These are phyloP conservation scores for Beaufortia kweichowensis DNA, from an alignment of 2,113 vertebrate species.

Conservation along the genomic window DNA sequence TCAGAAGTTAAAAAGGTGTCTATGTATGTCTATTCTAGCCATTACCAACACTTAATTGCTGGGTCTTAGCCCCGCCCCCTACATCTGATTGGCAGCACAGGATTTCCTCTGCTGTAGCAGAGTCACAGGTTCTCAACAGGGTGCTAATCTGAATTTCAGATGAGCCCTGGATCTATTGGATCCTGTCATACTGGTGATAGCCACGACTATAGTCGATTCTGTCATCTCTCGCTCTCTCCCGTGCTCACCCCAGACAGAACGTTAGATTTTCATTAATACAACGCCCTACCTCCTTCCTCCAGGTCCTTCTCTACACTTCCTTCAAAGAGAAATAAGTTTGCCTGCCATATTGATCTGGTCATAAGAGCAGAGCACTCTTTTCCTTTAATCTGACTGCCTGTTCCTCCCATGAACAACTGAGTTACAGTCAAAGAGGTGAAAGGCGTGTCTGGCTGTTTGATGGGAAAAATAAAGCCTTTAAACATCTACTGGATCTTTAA, in stretches of 20 bases:
- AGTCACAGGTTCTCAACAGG: not conserved
- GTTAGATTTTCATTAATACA: conserved; percentile 15
- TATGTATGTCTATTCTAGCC: too few species aligned
- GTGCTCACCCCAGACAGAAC: conserved; percentile 7
- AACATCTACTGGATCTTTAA: conserved; percentile 8
- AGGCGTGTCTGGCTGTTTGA: not conserved
- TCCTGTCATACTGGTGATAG: conserved; percentile 19
- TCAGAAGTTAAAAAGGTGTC: too few species aligned
- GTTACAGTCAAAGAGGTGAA: not conserved
- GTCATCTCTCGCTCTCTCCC: not conserved
- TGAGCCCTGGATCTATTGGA: conserved; percentile 13
- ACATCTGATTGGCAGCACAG: not conserved
- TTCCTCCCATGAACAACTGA: not conserved
- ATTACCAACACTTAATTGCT: too few species aligned
- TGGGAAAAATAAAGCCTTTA: conserved; percentile 10
- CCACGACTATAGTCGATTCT: not conserved
- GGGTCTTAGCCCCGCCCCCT: not conserved
- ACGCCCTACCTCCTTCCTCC: not conserved
- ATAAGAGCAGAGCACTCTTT: not conserved
- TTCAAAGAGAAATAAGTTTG: conserved; percentile 20
- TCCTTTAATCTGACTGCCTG: conserved; percentile 6
- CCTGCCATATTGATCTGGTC: conserved; percentile 32
- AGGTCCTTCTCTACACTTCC: not conserved
- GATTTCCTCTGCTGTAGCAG: conserved; percentile 5
- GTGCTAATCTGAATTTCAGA: conserved; percentile 19